Base-by-base conservation (phyloP, 2,113 vertebrate species). In the Rana temporaria region DNA sequence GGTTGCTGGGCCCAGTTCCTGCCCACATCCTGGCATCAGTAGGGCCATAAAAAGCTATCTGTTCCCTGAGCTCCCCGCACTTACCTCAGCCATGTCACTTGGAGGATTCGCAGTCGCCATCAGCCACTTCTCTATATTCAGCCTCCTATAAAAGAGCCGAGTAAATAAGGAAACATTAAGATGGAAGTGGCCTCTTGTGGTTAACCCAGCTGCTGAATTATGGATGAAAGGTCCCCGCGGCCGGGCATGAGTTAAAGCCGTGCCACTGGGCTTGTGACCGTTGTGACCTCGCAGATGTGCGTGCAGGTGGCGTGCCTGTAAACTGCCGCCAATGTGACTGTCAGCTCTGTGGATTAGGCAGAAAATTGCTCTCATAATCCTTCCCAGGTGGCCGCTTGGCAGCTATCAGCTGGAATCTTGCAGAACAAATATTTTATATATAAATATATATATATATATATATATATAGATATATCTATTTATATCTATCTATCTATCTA, bases 131-230 rank as follows among this genome's bases (percentile, higher is more conserved):
- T 79, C 59, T 66, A 82, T 75, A 59, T 67, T 30, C 63, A 65
- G 64, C 63, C 38, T 82, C 71, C 62, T 75, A 67, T 65, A 75
- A 65, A 74, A 63, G 34, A 70, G 20, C 38, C 68, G 65, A 82
- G 73, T 56, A 82, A 72, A 75, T 75, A 66, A 82, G 80, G 80
- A 82, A 82, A 82, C 71, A 75, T 82, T 75, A 82, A 55, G 80
- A 18, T 82, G 80, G 80, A 82, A 82, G 71, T 82, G 80, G 70
- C 77, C 77, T 62, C 57, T 62, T n/a, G 71, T 59, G 80, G 80
- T 75, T 82, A 64, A 82, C 80, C 70, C 19, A 22, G n/a, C n/a
- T 57, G 20, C 62, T 82, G 63, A 52, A 67, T 65, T 82, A 82
- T 82, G 42, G 42, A 82, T 71, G 52, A 55, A 60, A n/a, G 18